Evolutionary conservation across 2,113 vertebrate species (phyloP), one percentile per base, ranked within the genome.

Genomic region (Tautogolabrus adspersus): DNA sequence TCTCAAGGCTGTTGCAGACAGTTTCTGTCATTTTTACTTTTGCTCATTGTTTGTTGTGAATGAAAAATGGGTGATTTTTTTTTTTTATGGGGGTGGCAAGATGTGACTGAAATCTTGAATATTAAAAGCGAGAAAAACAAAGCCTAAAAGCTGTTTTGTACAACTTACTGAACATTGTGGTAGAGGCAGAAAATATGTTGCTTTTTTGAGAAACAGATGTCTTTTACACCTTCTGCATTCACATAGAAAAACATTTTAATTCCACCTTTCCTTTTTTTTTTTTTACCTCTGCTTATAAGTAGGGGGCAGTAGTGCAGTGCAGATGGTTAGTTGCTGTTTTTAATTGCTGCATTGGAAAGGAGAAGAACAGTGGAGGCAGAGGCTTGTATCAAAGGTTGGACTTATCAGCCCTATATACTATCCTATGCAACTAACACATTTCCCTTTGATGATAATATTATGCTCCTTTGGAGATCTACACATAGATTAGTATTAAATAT

Each of bases 271-370:
- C 30, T 34, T 10, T 81, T 63, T 38, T 10, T 81, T 71, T 80
- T 46, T 80, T 77, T 87, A 85, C 83, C 61, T 57, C 55, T 68
- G 59, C 40, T 40, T n/a, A 68, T 70, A 84, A 82, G 72, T 40
- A 85, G 77, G 77, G 81, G 84, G 88, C 90, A 88, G 88, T 57
- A 80, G 73, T 68, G 78, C 47, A 72, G 59, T 80, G 23, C 67
- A 78, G 67, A 75, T 59, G 62, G 75, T 57, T 54, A 58, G 58
- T 15, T 56, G 37, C 15, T 66, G 23, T 54, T 67, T 46, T 62
- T 83, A 84, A 79, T 68, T 81, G 69, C 62, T 15, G 42, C 42
- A 55, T 22, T 77, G 65, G 47, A 72, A 69, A 69, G 21, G 13
- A 19, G 38, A 81, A 77, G 73, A 77, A 62, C 34, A 75, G 13